Base-by-base conservation (phyloP, 2,888 invertebrate species). In the Agrochola circellaris region DNA sequence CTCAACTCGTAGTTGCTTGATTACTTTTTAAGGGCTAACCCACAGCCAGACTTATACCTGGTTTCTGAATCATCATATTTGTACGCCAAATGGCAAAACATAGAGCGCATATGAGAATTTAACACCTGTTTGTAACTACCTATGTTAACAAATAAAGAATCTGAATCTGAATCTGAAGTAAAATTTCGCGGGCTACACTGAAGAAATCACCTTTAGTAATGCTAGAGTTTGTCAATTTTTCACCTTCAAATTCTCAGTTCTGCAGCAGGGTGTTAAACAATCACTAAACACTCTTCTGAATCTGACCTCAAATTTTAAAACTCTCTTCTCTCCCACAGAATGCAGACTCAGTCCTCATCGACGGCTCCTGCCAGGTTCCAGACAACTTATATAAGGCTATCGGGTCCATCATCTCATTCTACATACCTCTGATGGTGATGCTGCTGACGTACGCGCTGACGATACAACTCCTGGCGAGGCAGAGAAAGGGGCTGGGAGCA, bases 351-450 rank as follows among this genome's bases (percentile, higher is more conserved):
- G 98, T 99, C 76, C 97, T 99, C 88, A 98, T 98, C 79, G 98
- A 98, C 83, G 98, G 98, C 4, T 98, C 98, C 62, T 99, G 99
- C 92, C 98, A 98, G 95, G 98, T 99, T 89, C 99, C 99, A 2
- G 98, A 99, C 66, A 84, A 84, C 66, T 67, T 86, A 13, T 99
- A 98, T 97, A 98, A 99, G 94, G 97, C 99, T 78, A 99, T 99
- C 89, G 99, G 99, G 58, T 99, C 99, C 75, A 98, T 99, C 90
- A 98, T 99, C 89, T 99, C 99, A 88, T 99, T 99, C 96, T 99
- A 99, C 97, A 99, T 99, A 84, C 99, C 99, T 0, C 97, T 99
- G 85, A 97, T 98, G 64, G 99, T 99, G 87, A 99, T 99, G 99
- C 97, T 99, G 91, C 97, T 99, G 80, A 99, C 99, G n/a, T 99